These are phyloP conservation scores for Hypanus sabinus DNA, from an alignment of 2,113 vertebrate species.

Conservation along the genomic window DNA sequence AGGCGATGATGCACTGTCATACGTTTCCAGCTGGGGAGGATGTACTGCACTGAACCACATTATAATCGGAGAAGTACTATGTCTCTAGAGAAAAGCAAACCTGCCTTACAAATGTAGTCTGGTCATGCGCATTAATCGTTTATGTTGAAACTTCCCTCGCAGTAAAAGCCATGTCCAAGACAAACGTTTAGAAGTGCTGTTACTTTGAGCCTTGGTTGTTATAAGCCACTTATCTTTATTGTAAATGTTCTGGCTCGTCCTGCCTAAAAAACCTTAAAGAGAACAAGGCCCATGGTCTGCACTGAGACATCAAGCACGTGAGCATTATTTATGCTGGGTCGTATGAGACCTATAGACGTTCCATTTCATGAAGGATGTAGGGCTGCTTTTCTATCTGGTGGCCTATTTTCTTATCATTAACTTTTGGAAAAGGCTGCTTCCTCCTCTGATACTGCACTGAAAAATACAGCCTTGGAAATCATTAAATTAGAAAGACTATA, in stretches of 20 bases:
- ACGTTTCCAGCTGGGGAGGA: too few species aligned
- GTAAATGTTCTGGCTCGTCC: background rate
- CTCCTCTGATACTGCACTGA: background rate
- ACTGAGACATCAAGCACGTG: background rate
- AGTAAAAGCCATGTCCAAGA: background rate
- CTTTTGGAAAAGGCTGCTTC: background rate
- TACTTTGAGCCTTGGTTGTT: background rate
- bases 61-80: background rate
- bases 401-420: background rate
- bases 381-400: background rate
- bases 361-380: background rate
- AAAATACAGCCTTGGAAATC: background rate
- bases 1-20: too few species aligned
- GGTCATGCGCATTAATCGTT: background rate
- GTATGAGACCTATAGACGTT: background rate
- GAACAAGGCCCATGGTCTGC: background rate
- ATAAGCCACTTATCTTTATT: background rate
- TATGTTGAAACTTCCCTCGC: background rate
- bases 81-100: background rate
- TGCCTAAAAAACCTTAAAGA: background rate
- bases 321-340: background rate
- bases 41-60: background rate
- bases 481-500: background rate
- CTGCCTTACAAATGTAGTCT: background rate
- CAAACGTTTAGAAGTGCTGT: conserved; percentile 4